A percentile compares a stretch with the other conserved stretches of the same genome.
Evolutionary conservation across 2,113 vertebrate genomes (phyloP).

Genomic region (Petrocephalus microphthalmus): DNA sequence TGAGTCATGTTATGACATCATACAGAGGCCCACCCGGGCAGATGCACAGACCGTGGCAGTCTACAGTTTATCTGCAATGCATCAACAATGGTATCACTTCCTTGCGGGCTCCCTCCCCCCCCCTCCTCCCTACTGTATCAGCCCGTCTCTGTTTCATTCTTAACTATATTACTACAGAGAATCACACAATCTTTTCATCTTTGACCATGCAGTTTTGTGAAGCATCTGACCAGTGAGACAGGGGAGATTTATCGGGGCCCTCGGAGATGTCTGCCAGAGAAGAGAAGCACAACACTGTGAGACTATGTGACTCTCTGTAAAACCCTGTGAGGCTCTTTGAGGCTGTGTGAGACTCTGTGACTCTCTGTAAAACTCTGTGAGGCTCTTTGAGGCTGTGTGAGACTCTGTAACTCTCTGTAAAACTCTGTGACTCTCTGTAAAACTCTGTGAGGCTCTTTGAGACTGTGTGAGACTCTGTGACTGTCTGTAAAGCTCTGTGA

Average conservation of each 20-base stretch:
- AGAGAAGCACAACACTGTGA: background rate
- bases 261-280: background rate
- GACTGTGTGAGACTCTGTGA: background rate
- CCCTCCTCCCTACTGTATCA: background rate
- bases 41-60: background rate
- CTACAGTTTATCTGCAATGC: conserved; percentile 32
- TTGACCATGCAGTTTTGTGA: background rate
- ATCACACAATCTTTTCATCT: background rate
- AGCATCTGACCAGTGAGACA: background rate
- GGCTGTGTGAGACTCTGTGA: background rate
- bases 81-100: conserved; percentile 14
- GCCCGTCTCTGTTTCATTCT: background rate
- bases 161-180: background rate
- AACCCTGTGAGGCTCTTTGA: background rate
- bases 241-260: background rate
- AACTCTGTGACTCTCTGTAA: no score
- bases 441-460: background rate
- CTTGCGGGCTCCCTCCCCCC: background rate
- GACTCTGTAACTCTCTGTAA: background rate
- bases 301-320: background rate
- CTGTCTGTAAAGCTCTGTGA: background rate
- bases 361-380: background rate
- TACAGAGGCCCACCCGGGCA: background rate
- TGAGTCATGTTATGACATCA: background rate
- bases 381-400: background rate